These are phyloP conservation scores for Stomorhina lunata DNA, from an alignment of 2,888 invertebrate species.

Conservation along the genomic window DNA sequence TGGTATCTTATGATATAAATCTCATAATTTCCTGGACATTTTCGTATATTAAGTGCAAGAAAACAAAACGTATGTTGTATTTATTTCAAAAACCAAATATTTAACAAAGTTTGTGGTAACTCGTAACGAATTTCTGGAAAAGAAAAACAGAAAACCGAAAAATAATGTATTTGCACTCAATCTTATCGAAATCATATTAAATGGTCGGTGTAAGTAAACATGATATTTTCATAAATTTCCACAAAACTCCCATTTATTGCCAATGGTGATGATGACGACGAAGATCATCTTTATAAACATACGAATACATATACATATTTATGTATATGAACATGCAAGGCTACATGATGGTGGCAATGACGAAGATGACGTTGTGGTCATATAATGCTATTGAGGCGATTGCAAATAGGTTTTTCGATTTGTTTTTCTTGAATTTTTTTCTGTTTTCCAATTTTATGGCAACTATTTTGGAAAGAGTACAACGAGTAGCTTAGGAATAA, in stretches of 20 bases:
- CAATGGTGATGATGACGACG: slow-evolving; percentile 32
- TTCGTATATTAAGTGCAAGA: background rate
- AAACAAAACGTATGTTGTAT: slow-evolving; percentile 25
- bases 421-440: no score
- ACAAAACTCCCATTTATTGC: slow-evolving; percentile 64
- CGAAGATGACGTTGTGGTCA: slow-evolving; percentile 43
- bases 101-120: slow-evolving; percentile 40
- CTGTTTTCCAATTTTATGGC: slow-evolving; percentile 27
- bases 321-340: background rate
- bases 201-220: slow-evolving; percentile 66
- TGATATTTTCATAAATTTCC: slow-evolving; percentile 68
- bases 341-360: slow-evolving; percentile 46
- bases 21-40: slow-evolving; percentile 54
- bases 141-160: slow-evolving; percentile 25
- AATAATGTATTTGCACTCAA: slow-evolving; percentile 59
- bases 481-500: slow-evolving; percentile 33
- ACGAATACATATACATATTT: no score
- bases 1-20: slow-evolving; percentile 46
- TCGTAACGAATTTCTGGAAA: slow-evolving; percentile 32
- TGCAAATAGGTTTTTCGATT: slow-evolving; percentile 36
- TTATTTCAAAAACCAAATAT: slow-evolving; percentile 20
- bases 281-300: slow-evolving; percentile 34
- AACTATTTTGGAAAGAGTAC: slow-evolving; percentile 5
- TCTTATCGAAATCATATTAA: slow-evolving; percentile 67
- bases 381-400: slow-evolving; percentile 47